Evolutionary conservation across 2,113 vertebrate species (phyloP), one percentile per base, ranked within the genome.

Genomic region (Nanorana parkeri): DNA sequence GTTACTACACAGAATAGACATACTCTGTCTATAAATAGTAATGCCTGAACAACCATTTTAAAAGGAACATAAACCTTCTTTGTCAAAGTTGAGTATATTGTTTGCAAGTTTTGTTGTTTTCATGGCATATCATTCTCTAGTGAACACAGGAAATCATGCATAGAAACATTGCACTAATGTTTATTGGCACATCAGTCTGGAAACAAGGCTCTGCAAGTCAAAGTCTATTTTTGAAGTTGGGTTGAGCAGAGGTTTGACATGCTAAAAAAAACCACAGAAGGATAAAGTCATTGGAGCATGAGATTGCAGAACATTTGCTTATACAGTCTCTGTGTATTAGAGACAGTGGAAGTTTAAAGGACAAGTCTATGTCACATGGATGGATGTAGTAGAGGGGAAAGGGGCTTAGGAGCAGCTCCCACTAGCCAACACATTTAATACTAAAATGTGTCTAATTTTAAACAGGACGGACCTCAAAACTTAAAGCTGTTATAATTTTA

Each of bases 271-370:
- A 60, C 72, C 72, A 60, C 72, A 75, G 72, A 75, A 75, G 72
- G 55, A 75, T 75, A 32, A 41, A 75, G 56, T 60, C 72, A 75
- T 60, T 75, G 72, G 55, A 75, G 72, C 72, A 41, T 60, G 36
- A 75, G 20, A 56, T 32, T 26, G 54, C 52, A 58, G 19, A 60
- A 74, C 71, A 74, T 74, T 74, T 60, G 28, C 51, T 58, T 56
- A 16, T 36, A 21, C 19, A 56, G 28, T 19, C 5, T 75, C 16
- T 36, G 28, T 75, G 15, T 75, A 32, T 60, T 60, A 21, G 4
- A 75, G 19, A n/a, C 23, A 17, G 8, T 8, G 72, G 72, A 19
- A 47, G 41, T 47, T 47, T 47, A 15, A 47, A 47, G 41, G 11
- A 11, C 41, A 47, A 47, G 13, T 47, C 41, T 11, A 47, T 47